Percentiles rank a stretch among this genome's conserved stretches.
phyloP scores from a whole-genome alignment of 2,888 invertebrate species.

The Troides aeacus region DNA sequence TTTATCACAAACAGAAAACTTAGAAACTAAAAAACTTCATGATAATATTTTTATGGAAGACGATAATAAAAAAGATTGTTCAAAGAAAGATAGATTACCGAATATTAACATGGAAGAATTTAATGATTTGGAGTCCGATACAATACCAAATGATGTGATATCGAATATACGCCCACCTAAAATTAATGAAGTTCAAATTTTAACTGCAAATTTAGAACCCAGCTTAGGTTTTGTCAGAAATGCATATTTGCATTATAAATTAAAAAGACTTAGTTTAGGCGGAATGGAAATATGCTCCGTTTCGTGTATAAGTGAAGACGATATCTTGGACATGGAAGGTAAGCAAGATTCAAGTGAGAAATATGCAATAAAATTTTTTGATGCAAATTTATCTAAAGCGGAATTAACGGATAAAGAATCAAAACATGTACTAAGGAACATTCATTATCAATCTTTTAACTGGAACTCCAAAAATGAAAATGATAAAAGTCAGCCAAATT shows the following conservation, averaged over 20 bases:
- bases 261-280: constrained; percentile 49
- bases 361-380: background rate
- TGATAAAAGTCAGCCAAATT: background rate
- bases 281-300: constrained; percentile 56
- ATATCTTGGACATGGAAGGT: constrained; percentile 3
- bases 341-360: constrained; percentile 5
- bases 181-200: constrained; percentile 55
- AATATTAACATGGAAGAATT: constrained; percentile 26
- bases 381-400: constrained; percentile 3
- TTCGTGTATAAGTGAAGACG: constrained; percentile 31
- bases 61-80: background rate
- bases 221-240: constrained; percentile 49
- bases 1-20: constrained; percentile 44
- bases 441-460: background rate
- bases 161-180: constrained; percentile 36
- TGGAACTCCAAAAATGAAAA: background rate
- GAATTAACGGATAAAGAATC: constrained; percentile 1
- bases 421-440: background rate
- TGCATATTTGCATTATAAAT: constrained; percentile 56
- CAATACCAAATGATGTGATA: constrained; percentile 30
- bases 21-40: background rate
- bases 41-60: constrained; percentile 4
- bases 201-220: constrained; percentile 51
- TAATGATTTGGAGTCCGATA: constrained; percentile 22
- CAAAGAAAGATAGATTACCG: constrained; percentile 5